Percentiles rank a stretch among this genome's conserved stretches.
Conservation (phyloP, 1,140 invertebrate genomes). For the Bathynomus jamesi region DNA sequence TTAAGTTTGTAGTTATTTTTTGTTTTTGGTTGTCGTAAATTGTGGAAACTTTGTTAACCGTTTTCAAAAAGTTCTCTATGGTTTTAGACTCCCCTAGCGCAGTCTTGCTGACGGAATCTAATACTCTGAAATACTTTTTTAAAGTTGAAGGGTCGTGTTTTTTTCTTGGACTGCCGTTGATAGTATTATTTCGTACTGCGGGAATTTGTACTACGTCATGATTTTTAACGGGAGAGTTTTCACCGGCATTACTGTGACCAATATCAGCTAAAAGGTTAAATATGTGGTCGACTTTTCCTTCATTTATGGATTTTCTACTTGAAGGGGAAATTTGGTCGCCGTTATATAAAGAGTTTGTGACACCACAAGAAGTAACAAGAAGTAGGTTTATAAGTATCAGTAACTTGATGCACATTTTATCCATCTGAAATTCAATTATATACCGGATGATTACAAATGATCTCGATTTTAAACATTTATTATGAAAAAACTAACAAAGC, state of each 20-base stretch:
- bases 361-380: no score
- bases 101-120: background rate
- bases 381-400: no score
- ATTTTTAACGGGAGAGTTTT: background rate
- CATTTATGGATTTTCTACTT: no score
- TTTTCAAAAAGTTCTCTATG: background rate
- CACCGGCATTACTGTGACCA: background rate
- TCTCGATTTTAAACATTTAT: no score
- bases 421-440: no score
- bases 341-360: no score
- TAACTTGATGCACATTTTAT: no score
- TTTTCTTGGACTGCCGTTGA: background rate
- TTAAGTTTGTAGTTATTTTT: background rate
- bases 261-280: constrained; percentile 22
- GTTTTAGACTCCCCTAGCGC: background rate
- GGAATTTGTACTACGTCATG: background rate
- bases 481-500: no score
- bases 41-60: background rate
- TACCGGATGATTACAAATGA: no score
- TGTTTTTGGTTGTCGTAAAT: background rate
- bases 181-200: background rate
- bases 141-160: background rate
- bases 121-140: background rate
- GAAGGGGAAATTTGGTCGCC: no score
- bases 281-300: constrained; percentile 12